Base-by-base conservation (phyloP, 2,797 vertebrate genomes). In the Neoniphon sammara region DNA sequence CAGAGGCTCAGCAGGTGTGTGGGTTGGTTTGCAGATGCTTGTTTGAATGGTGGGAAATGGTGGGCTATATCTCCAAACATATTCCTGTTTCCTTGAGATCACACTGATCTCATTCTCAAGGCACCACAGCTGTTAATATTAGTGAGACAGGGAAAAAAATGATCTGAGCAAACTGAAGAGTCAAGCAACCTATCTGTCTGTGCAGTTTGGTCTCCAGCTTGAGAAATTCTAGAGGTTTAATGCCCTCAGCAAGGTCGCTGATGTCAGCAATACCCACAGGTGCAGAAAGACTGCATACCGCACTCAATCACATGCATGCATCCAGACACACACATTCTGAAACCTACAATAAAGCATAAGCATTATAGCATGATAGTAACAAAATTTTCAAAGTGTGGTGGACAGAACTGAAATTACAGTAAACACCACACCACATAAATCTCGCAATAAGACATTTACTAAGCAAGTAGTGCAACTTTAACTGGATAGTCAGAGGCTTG, bases 1-100 rank as follows among this genome's bases (percentile, higher is more conserved):
- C 57, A 0, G 95, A 97, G 1, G 93, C 95, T 23, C 95, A 96
- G 77, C 95, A 96, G 76, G 97, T 97, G 90, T 88, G 63, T 46
- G 18, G 36, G 14, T 44, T 60, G 10, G 11, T 34, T 2, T 15
- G 18, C 4, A 1, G 61, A 31, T 49, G 20, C 46, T 60, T 34
- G 4, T 63, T 46, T 18, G 3, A 15, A 34, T 23, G 21, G 18
- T 66, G 30, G 27, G 34, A 20, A 58, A 50, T n/a, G 25, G 47
- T 36, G 25, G 53, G 67, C 8, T 42, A 15, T 11, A n/a, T 44
- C 0, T 21, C 46, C 25, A 34, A 34, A 34, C 5, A 34, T 6
- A 34, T 18, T 49, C 12, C 39, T 42, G 20, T 50, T 23, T 11
- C 70, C 17, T 31, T 39, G 11, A n/a, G 44, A 55, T 50, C 46